Base-by-base conservation (phyloP, 2,797 vertebrate genomes). In the Micropoecilia bifurca region DNA sequence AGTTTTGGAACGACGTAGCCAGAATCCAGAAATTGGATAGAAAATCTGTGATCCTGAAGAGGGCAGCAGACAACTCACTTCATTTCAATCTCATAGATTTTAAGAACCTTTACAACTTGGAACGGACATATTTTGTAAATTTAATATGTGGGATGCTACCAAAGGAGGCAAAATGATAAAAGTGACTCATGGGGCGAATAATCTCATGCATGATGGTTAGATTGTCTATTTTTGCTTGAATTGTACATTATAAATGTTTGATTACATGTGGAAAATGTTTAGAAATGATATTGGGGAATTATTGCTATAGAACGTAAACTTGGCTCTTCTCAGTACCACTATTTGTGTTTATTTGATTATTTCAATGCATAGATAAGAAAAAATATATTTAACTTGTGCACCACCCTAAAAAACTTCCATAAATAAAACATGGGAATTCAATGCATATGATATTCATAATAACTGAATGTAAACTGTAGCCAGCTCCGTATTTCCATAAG, bases 401-500 rank as follows among this genome's bases (percentile, higher is more conserved):
- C 22, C 39, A 14, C 10, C 10, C 4, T 43, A 43, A 43, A 69
- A 43, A n/a, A 41, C 3, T 1, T 22, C 48, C 20, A 25, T 43
- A 69, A 71, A 69, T n/a, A 69, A 69, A 43, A n/a, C 10, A 3
- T 71, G 41, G 4, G 41, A 43, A 43, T 25, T 69, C 22, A 45
- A 13, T 3, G 6, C 25, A 68, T 41, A 7, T 41, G 36, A 68
- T 25, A 69, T n/a, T 12, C 22, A 43, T 43, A 3, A 68, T 41
- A 9, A 43, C 4, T n/a, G 5, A 69, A 69, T 69, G 22, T 69
- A 69, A 43, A n/a, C 22, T n/a, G 25, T 2, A 43, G 22, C 41
- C 18, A 6, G 25, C 79, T 74, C 5, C 78, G 43, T 25, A 25
- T 25, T 41, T 68, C 10, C 20, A 25, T 79, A 75, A 66, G 75